phyloP scores from a whole-genome alignment of 2,113 vertebrate genomes.

The Odocoileus virginianus region DNA sequence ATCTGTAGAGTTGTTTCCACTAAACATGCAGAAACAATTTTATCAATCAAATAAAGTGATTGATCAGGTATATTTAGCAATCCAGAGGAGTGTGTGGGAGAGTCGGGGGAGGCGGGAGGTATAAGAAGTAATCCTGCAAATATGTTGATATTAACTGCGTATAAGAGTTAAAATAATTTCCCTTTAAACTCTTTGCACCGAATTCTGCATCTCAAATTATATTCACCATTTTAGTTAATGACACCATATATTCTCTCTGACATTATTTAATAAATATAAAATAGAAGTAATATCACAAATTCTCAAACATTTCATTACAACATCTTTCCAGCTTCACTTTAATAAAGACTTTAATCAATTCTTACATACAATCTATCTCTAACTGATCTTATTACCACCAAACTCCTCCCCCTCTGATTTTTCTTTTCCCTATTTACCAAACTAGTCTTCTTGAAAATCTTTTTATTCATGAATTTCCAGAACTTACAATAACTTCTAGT shows the following conservation, averaged over 20 bases:
- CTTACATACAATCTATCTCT: background rate
- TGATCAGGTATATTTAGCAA: background rate
- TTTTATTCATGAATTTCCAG: background rate
- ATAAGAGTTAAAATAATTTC: background rate
- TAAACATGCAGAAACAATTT: background rate
- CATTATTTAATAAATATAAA: background rate
- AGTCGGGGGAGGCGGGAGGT: fast-evolving
- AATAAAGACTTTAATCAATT: background rate
- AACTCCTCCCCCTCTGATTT: background rate
- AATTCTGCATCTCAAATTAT: background rate
- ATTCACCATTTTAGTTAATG: background rate
- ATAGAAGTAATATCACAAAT: background rate
- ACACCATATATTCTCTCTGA: background rate
- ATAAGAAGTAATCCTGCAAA: background rate
- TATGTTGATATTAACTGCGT: background rate
- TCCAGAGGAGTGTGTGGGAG: background rate
- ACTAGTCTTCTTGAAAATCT: background rate
- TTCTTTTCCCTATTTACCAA: background rate
- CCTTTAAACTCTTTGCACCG: background rate
- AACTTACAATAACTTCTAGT: background rate
- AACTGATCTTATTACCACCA: background rate
- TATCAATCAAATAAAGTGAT: background rate
- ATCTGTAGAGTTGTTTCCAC: background rate
- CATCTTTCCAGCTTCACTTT: background rate
- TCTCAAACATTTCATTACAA: background rate